Evolutionary conservation across 1,140 invertebrate species (phyloP), one percentile per base, ranked within the genome.

Genomic region (Oryctes rhinoceros): DNA sequence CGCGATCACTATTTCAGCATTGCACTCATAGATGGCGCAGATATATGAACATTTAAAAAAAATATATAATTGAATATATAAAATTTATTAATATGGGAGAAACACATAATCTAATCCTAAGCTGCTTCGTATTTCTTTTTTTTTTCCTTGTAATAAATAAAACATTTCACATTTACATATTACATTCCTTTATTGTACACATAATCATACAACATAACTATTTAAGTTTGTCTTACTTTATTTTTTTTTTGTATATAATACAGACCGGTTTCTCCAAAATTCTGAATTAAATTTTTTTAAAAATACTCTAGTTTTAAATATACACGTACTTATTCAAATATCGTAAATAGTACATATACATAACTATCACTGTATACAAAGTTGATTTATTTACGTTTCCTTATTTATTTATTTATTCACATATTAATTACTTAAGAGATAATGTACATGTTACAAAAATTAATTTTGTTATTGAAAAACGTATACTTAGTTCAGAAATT

Each of bases 391-490:
- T 44, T 44, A 44, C n/a, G 49, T 53, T 67, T 67, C 18, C 65
- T 67, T 67, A 67, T 10, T n/a, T 9, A 3, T 67, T 67, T 67
- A 67, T 67, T 20, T 67, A 67, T 67, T 24, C 20, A 67, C 65
- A 20, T 67, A 67, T 67, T 9, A 30, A 18, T 67, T 67, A 67
- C 30, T 30, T 67, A 67, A 67, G 9, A 53, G 65, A 35, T 24
- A 67, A 67, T 67, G 65, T 67, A 67, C 65, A 67, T 67, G 30
- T 67, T 67, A 67, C 65, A 67, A 67, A 67, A 67, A 67, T 67
- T 67, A 24, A 67, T 67, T 35, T 67, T 24, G n/a, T 67, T 13
- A 11, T 18, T 18, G 20, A 67, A 67, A 67, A 67, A 67, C 65
- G 65, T 67, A 67, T 67, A 67, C 65, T 30, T 53, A 53, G 49